These are phyloP conservation scores for Psammodynastes pulverulentus DNA, from an alignment of 2,113 vertebrate species.

Conservation along the genomic window DNA sequence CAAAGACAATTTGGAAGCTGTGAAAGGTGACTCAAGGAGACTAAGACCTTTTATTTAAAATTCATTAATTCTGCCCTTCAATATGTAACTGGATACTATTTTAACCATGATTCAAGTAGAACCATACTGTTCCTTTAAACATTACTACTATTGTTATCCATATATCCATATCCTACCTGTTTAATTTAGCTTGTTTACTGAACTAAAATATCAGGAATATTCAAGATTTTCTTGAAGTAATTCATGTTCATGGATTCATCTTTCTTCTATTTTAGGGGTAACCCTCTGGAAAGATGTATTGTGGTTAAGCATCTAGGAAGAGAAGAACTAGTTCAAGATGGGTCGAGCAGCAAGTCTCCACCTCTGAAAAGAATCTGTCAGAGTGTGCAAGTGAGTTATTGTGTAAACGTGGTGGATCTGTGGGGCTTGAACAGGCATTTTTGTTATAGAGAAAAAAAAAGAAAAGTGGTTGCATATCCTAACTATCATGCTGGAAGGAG, in stretches of 20 bases:
- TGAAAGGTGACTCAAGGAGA: background rate
- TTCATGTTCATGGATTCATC: background rate
- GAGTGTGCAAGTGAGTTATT: conserved; percentile 79
- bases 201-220: background rate
- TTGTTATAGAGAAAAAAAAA: background rate
- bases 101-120: background rate
- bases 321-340: conserved; percentile 64
- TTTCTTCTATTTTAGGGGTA: conserved; percentile 68
- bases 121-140: too few species aligned
- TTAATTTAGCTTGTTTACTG: background rate
- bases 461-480: background rate
- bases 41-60: background rate
- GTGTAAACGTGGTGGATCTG: background rate
- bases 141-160: background rate
- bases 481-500: background rate
- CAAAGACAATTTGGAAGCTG: background rate
- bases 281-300: conserved; percentile 77
- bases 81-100: background rate
- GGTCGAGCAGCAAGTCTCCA: conserved; percentile 75
- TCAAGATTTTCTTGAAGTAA: background rate
- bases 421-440: background rate
- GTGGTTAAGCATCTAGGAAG: conserved; percentile 90
- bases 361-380: conserved; percentile 87
- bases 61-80: background rate
- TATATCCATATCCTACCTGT: background rate